Evolutionary conservation across 2,113 vertebrate species (phyloP), one percentile per base, ranked within the genome.

Genomic region (Telmatochromis bifrenatus): DNA sequence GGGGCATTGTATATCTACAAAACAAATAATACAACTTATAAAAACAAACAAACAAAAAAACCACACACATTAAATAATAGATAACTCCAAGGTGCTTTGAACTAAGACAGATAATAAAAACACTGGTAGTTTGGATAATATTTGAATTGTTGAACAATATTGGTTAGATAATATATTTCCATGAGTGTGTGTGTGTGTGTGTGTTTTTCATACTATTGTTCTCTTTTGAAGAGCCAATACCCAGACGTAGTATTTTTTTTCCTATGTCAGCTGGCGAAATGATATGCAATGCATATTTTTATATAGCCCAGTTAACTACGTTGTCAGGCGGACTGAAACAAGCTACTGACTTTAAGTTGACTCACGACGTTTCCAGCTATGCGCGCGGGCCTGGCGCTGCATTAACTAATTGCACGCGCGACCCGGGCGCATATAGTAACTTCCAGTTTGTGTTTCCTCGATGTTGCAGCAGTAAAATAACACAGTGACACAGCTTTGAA

Each of bases 321-420:
- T 65, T 65, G 60, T 13, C 60, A 37, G 33, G 33, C 19, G 19
- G 19, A 37, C 33, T 65, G 33, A 65, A 65, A 65, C 60, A 37
- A 37, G 60, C 60, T 37, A 5, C 37, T 4, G 53, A 1, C 35
- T 39, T 31, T 56, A 79, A 77, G 13, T 89, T 28, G 15, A 68
- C 58, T 75, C 45, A 26, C 23, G 45, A 82, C 87, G 58, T 77
- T 21, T 51, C 47, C 23, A 28, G 37, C 15, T 45, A 84, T 3
- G 86, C 68, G 49, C 87, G 86, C n/a, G 86, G 90, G 77, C 92
- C 92, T 87, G 5, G 65, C 35, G 21, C 51, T 42, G 58, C 70
- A 49, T 70, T 81, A 79, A 37, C 79, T 77, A 77, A 81, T 70
- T 51, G 81, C 86, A 73, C 68, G 86, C 82, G 79, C 62, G 83